These are phyloP conservation scores for Zoanthus solanderi DNA, from an alignment of 92 coral and sea anemone species.

Conservation along the genomic window DNA sequence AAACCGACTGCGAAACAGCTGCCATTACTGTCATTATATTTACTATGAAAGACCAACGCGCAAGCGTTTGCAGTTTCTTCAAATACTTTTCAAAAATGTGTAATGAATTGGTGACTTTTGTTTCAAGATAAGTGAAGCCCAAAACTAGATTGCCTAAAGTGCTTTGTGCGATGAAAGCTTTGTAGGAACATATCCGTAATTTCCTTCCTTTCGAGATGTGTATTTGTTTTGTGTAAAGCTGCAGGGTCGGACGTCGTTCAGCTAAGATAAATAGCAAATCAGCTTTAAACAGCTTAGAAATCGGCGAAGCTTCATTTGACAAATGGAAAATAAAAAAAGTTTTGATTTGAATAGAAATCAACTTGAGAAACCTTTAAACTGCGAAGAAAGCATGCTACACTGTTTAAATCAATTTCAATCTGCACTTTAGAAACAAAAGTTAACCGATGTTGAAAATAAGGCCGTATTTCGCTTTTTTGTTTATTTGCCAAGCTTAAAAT, in stretches of 20 bases:
- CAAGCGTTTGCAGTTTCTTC: conserved; percentile 19
- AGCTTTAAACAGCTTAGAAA: not conserved
- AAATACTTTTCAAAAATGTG: not conserved
- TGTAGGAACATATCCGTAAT: conserved; percentile 13
- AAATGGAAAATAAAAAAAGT: not conserved
- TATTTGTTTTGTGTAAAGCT: conserved; percentile 28
- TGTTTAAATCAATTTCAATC: not conserved
- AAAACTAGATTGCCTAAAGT: not conserved
- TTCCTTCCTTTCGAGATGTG: conserved; percentile 23
- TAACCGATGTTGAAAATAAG: not conserved
- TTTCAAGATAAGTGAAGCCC: not conserved
- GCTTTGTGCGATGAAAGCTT: not conserved
- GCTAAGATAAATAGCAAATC: not conserved
- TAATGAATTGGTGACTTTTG: not conserved
- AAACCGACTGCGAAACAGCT: conserved; percentile 42
- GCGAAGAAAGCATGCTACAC: not conserved
- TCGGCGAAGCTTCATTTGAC: not conserved
- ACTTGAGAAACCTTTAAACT: not conserved
- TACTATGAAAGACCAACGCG: conserved; percentile 52
- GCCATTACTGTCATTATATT: conserved; percentile 33
- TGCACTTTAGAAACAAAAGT: not conserved
- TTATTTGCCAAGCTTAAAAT: not conserved
- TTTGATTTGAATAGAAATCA: not conserved
- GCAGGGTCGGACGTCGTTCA: conserved; percentile 4
- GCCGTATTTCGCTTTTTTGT: not conserved